A percentile compares a stretch with the other conserved stretches of the same genome.
These are phyloP conservation scores for Drosophila ercepeae DNA, from an alignment of 1,140 invertebrate genomes.

Conservation along the genomic window DNA sequence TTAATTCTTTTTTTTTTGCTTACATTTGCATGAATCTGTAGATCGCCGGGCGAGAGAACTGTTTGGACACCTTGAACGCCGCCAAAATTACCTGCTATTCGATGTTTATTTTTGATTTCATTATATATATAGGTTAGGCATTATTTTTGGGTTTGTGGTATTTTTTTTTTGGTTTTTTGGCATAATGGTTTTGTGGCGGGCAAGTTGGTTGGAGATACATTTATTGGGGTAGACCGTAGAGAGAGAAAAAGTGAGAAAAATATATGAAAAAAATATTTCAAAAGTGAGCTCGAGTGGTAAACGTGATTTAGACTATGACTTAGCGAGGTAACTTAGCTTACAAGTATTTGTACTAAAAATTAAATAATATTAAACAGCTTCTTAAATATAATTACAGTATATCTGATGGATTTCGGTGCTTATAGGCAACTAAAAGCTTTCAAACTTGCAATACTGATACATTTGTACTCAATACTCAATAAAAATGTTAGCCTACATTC, in stretches of 20 bases:
- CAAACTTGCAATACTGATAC: constrained; percentile 9
- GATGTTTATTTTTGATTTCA: constrained; percentile 42
- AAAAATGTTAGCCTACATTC: constrained; percentile 1
- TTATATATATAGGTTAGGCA: constrained; percentile 26
- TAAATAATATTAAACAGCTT: not conserved
- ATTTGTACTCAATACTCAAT: constrained; percentile 21
- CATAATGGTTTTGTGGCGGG: constrained; percentile 60
- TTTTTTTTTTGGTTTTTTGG: constrained; percentile 27
- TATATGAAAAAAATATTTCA: constrained; percentile 44
- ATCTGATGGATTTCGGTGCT: constrained; percentile 1
- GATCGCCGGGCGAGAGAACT: constrained; percentile 80
- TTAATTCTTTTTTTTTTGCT: constrained; percentile 63
- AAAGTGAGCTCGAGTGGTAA: constrained; percentile 36
- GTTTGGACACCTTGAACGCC: constrained; percentile 70
- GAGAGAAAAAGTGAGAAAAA: constrained; percentile 46
- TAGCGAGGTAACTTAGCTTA: constrained; percentile 27
- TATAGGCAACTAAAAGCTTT: constrained; percentile 35
- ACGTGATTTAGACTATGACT: constrained; percentile 12
- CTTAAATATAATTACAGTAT: not conserved
- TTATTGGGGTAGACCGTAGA: constrained; percentile 30
- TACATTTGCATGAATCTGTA: constrained; percentile 84
- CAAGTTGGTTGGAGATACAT: constrained; percentile 41
- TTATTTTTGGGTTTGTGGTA: constrained; percentile 23
- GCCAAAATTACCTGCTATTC: constrained; percentile 82
- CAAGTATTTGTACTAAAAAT: not conserved